Evolutionary conservation across 2,113 vertebrate genomes (phyloP), one percentile per base, ranked within the genome.

Genomic region (Rhynchomys soricoides): DNA sequence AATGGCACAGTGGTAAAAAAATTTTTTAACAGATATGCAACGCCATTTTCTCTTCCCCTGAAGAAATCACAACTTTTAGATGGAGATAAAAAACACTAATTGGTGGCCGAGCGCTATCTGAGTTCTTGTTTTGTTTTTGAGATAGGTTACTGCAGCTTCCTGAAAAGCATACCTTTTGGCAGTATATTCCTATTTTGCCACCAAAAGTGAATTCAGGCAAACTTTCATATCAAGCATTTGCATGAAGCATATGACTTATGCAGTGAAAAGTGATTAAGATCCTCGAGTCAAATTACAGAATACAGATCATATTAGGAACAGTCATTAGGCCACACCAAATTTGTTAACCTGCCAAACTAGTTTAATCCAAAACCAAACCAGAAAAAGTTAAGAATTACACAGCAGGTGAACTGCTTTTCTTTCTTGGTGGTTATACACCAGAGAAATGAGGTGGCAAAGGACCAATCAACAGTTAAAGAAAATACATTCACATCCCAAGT

Each of bases 221-320:
- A 89, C 62, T 74, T 4, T 78, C 21, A 71, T 34, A 74, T 64
- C 71, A 68, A 87, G n/a, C 87, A 85, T 66, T 78, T 94, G 37
- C 59, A 86, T 93, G 52, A 91, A 94, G 37, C 59, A 77, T 52
- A 64, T 96, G 64, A 89, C 57, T 78, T 96, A 92, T 16, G 66
- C 79, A 95, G 31, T 81, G n/a, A 90, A 52, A 94, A 71, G n/a
- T 89, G 73, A 95, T 71, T 93, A 96, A 37, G 55, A 81, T 71
- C 81, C 79, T 86, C 86, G 85, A 92, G 57, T 96, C 79, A 94
- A 96, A 91, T 40, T 93, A 96, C 4, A 91, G 73, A 94, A 93
- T 71, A 95, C 5, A 95, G 22, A 71, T 17, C 37, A 90, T 88
- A 82, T 50, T 9, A 74, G 93, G 86, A 88, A 89, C 0, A 94